Percentiles rank a stretch among this genome's conserved stretches.
Evolutionary conservation across 2,888 invertebrate genomes (phyloP).

Genomic region (Lasioglossum zephyrum): DNA sequence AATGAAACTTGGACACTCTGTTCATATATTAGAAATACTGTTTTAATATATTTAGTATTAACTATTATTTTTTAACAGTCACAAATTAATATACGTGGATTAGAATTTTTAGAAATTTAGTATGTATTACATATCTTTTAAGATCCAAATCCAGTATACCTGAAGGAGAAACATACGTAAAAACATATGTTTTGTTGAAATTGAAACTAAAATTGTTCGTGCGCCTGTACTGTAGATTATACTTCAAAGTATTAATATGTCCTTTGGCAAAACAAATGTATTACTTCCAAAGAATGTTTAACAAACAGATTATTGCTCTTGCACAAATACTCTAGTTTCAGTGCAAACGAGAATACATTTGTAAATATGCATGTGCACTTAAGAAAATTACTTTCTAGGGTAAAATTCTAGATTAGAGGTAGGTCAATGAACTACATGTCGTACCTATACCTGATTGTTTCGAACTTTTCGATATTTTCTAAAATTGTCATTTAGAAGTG

Average conservation of each 20-base stretch:
- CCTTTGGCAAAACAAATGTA: background rate
- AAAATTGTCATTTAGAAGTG: slow-evolving; percentile 14
- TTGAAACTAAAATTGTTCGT: slow-evolving; percentile 28
- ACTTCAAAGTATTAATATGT: slow-evolving; percentile 22
- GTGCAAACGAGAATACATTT: slow-evolving; percentile 27
- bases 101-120: background rate
- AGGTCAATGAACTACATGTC: slow-evolving; percentile 16
- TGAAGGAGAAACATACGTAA: background rate
- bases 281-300: slow-evolving; percentile 36
- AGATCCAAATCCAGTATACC: background rate
- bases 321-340: slow-evolving; percentile 34
- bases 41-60: background rate
- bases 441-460: slow-evolving; percentile 15
- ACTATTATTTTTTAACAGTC: slow-evolving; percentile 2
- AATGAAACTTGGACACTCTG: slow-evolving; percentile 1
- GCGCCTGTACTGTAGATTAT: slow-evolving; percentile 7
- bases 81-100: slow-evolving; percentile 1
- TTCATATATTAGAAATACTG: background rate
- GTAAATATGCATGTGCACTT: slow-evolving; percentile 6
- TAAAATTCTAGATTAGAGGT: slow-evolving; percentile 21
- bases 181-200: slow-evolving; percentile 12
- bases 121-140: background rate
- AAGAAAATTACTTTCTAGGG: slow-evolving; percentile 8
- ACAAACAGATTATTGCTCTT: background rate
- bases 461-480: slow-evolving; percentile 5